Conservation (phyloP, 2,797 vertebrate species). For the Alauda arvensis region DNA sequence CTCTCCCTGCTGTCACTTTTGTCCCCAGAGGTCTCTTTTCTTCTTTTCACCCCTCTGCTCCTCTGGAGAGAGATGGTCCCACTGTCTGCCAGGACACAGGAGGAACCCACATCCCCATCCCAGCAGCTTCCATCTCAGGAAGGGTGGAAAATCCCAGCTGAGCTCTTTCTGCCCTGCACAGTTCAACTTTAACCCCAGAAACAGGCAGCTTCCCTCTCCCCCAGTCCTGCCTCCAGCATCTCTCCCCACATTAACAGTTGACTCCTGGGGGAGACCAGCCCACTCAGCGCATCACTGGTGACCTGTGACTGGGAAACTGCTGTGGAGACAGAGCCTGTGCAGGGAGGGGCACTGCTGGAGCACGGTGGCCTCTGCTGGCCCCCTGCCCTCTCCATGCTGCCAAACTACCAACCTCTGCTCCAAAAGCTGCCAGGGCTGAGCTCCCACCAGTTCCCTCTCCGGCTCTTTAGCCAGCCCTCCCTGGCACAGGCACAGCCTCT, state of each 20-base stretch:
- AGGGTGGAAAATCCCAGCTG: neutral
- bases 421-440: neutral
- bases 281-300: accelerated
- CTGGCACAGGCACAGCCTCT: slow-evolving; percentile 21
- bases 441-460: neutral
- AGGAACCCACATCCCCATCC: neutral
- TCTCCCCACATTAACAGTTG: accelerated
- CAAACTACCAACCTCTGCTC: neutral
- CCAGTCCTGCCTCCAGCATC: neutral
- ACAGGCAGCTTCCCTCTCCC: neutral
- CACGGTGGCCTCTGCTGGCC: accelerated
- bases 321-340: neutral
- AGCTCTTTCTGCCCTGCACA: neutral
- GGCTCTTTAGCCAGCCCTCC: neutral
- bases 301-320: neutral
- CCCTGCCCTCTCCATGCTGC: neutral
- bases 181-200: neutral
- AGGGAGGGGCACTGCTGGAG: neutral
- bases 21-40: neutral
- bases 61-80: neutral
- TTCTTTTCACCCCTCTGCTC: neutral
- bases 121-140: neutral
- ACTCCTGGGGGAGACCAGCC: neutral
- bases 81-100: neutral
- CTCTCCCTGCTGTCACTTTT: neutral